Conservation (phyloP, 2,797 vertebrate species). For the Phataginus tetradactyla region DNA sequence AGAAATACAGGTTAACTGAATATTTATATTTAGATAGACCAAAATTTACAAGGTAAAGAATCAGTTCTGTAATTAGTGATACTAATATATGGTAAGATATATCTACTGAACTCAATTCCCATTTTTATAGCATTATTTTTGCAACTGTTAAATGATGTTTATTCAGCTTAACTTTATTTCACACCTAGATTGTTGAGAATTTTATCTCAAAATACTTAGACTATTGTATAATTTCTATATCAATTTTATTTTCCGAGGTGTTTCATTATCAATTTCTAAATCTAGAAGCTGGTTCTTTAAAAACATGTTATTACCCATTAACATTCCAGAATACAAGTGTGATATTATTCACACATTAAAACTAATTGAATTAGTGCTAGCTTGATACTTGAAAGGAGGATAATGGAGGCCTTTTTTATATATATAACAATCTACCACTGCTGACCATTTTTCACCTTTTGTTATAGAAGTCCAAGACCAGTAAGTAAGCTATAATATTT, state of each 20-base stretch:
- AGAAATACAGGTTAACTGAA: not conserved
- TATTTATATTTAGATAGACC: not conserved
- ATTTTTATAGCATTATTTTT: not conserved
- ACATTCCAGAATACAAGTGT: not conserved
- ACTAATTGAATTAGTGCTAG: not conserved
- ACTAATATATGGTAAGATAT: not conserved
- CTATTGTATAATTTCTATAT: not conserved
- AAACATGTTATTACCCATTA: not conserved
- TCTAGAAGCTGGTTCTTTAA: not conserved
- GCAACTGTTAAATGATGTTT: not conserved
- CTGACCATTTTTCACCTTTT: not conserved
- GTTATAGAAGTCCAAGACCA: not conserved
- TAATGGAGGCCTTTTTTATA: not conserved
- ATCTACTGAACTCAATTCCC: not conserved
- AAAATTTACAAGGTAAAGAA: not conserved
- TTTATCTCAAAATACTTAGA: not conserved
- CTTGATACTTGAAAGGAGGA: not conserved
- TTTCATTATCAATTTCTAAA: slow-evolving; percentile 53
- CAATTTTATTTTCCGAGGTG: not conserved
- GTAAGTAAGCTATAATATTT: not conserved
- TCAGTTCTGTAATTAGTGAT: not conserved
- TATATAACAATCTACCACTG: not conserved
- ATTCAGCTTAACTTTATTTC: not conserved
- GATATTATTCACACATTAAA: not conserved
- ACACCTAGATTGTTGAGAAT: not conserved